Base-by-base conservation (phyloP, 2,888 invertebrate species). In the Volucella inanis region DNA sequence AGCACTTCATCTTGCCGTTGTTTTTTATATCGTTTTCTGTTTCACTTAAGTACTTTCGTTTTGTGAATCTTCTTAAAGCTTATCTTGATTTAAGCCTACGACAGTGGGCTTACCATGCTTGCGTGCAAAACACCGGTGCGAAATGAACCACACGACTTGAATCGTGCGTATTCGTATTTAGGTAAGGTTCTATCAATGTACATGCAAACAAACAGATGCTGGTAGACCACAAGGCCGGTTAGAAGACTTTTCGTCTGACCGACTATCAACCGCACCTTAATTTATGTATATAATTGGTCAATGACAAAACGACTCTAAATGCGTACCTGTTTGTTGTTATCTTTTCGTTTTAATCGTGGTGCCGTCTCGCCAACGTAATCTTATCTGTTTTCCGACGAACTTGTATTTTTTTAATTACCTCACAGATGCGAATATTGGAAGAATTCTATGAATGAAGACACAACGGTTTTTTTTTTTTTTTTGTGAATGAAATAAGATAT, bases 381-480 rank as follows among this genome's bases (percentile, higher is more conserved):
- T n/a, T 14, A 54, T 67, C 41, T 11, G 31, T n/a, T 61, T 12
- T 6, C 4, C 41, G 38, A 52, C 54, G 43, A 67, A 54, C 43
- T 52, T 3, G 67, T 67, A 61, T 61, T 61, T 31, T 61, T 45
- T 61, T 45, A 45, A 43, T 43, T 54, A 31, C 6, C 31, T 31
- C 39, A 22, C 10, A n/a, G 22, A 50, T 41, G 52, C 18, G 41
- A 18, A 8, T 18, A 41, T 43, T 50, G 6, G 31, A 4, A 6
- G 6, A 31, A 65, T 65, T 65, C 52, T 65, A 65, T 65, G 50
- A 65, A 65, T 65, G 65, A 52, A 49, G 41, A 52, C 14, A 41
- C 9, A 65, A 8, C 50, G 39, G 1, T 57, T 57, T 41, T 22
- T 22, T 22, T 22, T 22, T 22, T 22, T 22, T 22, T 57, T 8